phyloP scores from a whole-genome alignment of 2,888 invertebrate genomes.

The Acanthoscelides obtectus region DNA sequence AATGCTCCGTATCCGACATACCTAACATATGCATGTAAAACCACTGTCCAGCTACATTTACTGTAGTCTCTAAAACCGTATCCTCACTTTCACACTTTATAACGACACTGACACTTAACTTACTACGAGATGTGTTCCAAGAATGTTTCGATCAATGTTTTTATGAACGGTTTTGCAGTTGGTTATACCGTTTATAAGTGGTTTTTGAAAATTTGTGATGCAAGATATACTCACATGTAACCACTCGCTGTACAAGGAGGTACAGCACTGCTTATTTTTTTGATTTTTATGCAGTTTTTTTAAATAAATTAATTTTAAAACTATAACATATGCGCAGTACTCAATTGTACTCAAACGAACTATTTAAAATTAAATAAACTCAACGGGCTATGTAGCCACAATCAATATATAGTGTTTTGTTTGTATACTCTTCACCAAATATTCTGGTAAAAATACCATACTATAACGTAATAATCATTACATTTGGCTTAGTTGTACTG shows the following conservation, averaged over 20 bases:
- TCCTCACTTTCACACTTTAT: background rate
- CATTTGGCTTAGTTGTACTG: constrained; percentile 42
- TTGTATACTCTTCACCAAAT: constrained; percentile 26
- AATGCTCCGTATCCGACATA: constrained; percentile 8
- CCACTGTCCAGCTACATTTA: constrained; percentile 6
- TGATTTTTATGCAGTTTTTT: constrained; percentile 16
- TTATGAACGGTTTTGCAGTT: background rate
- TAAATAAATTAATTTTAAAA: constrained; percentile 8
- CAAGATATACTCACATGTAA: background rate
- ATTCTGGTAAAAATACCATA: constrained; percentile 56
- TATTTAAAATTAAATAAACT: constrained; percentile 34
- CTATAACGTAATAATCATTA: constrained; percentile 56
- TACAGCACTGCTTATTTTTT: constrained; percentile 11
- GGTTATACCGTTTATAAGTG: constrained; percentile 1
- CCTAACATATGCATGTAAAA: constrained; percentile 16
- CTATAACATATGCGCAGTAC: constrained; percentile 23
- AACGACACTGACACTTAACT: background rate
- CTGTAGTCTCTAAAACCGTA: background rate
- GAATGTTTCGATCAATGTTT: background rate
- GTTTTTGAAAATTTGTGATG: background rate
- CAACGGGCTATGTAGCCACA: constrained; percentile 26
- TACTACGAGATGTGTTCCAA: background rate
- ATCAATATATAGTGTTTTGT: constrained; percentile 11
- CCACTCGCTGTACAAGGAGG: background rate
- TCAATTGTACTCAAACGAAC: constrained; percentile 34